These are phyloP conservation scores for Drosophila rubida DNA, from an alignment of 2,888 invertebrate genomes.

Conservation along the genomic window DNA sequence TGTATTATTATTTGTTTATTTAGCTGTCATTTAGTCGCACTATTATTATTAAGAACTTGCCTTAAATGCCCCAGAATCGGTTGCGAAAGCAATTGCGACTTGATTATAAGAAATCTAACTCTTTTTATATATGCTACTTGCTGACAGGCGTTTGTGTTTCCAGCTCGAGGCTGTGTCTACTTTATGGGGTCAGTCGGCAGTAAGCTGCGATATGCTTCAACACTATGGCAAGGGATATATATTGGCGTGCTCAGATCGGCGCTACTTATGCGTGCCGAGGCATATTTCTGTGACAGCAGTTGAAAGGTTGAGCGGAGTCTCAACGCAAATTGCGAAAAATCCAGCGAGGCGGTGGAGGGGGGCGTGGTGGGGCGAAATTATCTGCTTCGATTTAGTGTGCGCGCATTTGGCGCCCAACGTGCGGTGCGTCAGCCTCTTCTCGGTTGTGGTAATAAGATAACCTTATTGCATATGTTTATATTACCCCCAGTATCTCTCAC, in stretches of 20 bases:
- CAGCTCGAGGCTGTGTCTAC: too few species aligned
- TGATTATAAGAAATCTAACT: too few species aligned
- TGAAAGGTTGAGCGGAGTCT: slow-evolving; percentile 7
- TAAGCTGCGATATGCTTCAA: not conserved
- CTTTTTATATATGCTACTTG: too few species aligned
- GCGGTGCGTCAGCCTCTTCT: slow-evolving; percentile 32
- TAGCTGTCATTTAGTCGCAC: too few species aligned
- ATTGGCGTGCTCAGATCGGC: not conserved
- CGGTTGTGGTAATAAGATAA: slow-evolving; percentile 72
- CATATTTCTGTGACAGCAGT: slow-evolving; percentile 6
- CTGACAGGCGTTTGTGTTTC: too few species aligned
- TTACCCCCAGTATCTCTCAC: slow-evolving; percentile 45
- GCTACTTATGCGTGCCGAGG: not conserved
- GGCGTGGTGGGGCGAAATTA: slow-evolving; percentile 22
- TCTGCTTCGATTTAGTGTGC: slow-evolving; percentile 55
- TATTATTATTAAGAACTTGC: too few species aligned
- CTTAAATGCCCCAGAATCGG: too few species aligned
- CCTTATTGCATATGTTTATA: slow-evolving; percentile 80
- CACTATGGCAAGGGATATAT: not conserved
- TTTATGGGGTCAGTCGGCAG: too few species aligned
- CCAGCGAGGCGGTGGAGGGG: not conserved
- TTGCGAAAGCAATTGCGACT: too few species aligned
- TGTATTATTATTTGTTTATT: too few species aligned
- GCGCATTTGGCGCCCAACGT: slow-evolving; percentile 27
- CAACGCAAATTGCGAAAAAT: slow-evolving; percentile 38